These are phyloP conservation scores for Heterodera schachtii DNA, from an alignment of 1,140 invertebrate genomes.

Conservation along the genomic window DNA sequence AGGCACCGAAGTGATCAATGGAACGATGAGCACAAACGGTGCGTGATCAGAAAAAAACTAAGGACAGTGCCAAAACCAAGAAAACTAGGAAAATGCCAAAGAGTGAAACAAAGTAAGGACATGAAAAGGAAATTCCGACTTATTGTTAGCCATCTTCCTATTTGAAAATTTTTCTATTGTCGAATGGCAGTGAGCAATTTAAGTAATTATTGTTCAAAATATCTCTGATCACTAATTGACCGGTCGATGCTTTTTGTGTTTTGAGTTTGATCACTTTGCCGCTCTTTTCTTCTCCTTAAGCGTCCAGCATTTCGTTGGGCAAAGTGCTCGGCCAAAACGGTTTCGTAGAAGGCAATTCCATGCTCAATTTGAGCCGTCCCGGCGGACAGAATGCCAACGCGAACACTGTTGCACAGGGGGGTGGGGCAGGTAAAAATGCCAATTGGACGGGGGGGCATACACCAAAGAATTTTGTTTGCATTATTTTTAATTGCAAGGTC, in stretches of 20 bases:
- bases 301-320: background rate
- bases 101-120: too few relatives aligned
- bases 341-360: background rate
- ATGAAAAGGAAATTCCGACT: too few relatives aligned
- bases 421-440: constrained; percentile 6
- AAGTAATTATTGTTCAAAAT: too few relatives aligned
- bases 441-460: background rate
- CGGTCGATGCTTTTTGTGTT: too few relatives aligned
- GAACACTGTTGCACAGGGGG: constrained; percentile 4
- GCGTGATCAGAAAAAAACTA: too few relatives aligned
- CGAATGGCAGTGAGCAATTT: too few relatives aligned
- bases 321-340: constrained; percentile 2
- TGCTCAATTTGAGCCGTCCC: constrained; percentile 4
- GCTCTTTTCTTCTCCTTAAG: background rate
- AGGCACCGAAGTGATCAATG: background rate
- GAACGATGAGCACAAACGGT: constrained; percentile 2
- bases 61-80: too few relatives aligned
- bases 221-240: too few relatives aligned
- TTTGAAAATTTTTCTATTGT: too few relatives aligned
- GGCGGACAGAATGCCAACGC: background rate
- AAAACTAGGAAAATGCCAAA: too few relatives aligned
- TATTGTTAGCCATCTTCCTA: too few relatives aligned
- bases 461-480: background rate
- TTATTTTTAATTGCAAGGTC: background rate
- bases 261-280: background rate